phyloP scores from a whole-genome alignment of 2,888 invertebrate species.

The Caenorhabditis angaria region DNA sequence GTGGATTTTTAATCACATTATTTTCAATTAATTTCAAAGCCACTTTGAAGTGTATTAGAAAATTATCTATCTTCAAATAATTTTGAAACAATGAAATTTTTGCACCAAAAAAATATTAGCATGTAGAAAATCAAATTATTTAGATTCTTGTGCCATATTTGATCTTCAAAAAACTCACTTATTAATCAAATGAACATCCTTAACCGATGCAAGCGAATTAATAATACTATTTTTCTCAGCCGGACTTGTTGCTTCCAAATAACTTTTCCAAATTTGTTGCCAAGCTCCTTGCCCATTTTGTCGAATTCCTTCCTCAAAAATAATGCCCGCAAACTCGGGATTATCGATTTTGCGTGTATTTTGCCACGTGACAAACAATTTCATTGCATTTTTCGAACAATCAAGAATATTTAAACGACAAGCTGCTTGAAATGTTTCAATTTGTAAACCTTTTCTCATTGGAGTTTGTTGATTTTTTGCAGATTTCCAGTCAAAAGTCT shows the following conservation, averaged over 20 bases:
- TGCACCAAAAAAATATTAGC: too few relatives aligned
- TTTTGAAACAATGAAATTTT: too few relatives aligned
- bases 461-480: slow-evolving; percentile 18
- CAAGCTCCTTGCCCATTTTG: slow-evolving; percentile 53
- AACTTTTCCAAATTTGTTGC: slow-evolving; percentile 46
- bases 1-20: too few relatives aligned
- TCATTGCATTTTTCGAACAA: slow-evolving; percentile 52
- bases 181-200: slow-evolving; percentile 40
- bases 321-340: slow-evolving; percentile 55
- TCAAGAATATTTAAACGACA: slow-evolving; percentile 56
- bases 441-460: slow-evolving; percentile 38
- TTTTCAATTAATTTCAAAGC: too few relatives aligned
- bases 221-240: slow-evolving; percentile 52
- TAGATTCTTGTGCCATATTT: too few relatives aligned
- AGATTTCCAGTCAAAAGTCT: slow-evolving; percentile 58
- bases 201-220: slow-evolving; percentile 51
- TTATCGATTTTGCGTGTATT: not conserved
- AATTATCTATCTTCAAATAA: too few relatives aligned
- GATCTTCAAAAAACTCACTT: not conserved
- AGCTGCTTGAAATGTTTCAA: slow-evolving; percentile 50
- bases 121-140: too few relatives aligned
- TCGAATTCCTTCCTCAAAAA: slow-evolving; percentile 57
- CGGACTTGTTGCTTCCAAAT: slow-evolving; percentile 37
- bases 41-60: too few relatives aligned
- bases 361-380: slow-evolving; percentile 40